Conservation (phyloP, 2,888 invertebrate genomes). For the Podabrus alpinus region DNA sequence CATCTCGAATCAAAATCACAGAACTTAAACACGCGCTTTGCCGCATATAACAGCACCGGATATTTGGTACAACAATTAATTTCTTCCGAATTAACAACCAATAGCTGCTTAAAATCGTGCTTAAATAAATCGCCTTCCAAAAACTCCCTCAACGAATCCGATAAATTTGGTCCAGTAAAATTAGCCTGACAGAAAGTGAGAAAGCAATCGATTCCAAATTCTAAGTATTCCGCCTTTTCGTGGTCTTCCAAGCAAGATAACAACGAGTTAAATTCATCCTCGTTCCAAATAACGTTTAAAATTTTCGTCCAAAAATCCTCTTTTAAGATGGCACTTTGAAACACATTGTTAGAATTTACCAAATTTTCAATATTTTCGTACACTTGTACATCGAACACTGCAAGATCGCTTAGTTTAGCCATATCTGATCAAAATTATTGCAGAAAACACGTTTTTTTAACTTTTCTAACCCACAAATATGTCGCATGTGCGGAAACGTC, state of each 20-base stretch:
- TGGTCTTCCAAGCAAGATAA: slow-evolving; percentile 43
- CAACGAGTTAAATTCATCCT: slow-evolving; percentile 29
- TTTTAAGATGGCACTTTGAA: not conserved
- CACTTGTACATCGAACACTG: not conserved
- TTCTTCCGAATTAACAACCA: slow-evolving; percentile 69
- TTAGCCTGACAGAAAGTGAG: slow-evolving; percentile 79
- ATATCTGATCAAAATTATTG: not conserved
- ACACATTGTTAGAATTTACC: not conserved
- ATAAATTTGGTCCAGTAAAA: slow-evolving; percentile 74
- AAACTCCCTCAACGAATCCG: slow-evolving; percentile 47
- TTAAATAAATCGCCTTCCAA: slow-evolving; percentile 55
- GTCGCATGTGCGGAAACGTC: not conserved
- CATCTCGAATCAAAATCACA: slow-evolving; percentile 65
- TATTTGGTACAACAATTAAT: slow-evolving; percentile 66
- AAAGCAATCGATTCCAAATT: slow-evolving; percentile 67
- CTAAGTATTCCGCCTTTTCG: slow-evolving; percentile 55
- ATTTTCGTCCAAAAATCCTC: slow-evolving; percentile 33
- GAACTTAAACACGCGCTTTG: slow-evolving; percentile 54
- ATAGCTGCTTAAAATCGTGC: slow-evolving; percentile 51
- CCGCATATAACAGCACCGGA: slow-evolving; percentile 57
- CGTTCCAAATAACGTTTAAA: slow-evolving; percentile 32
- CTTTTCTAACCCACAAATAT: not conserved
- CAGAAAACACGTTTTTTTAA: not conserved
- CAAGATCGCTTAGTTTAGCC: not conserved
- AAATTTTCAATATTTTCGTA: not conserved